Evolutionary conservation across 2,888 invertebrate species (phyloP).

Genomic region (Adela reaumurella): DNA sequence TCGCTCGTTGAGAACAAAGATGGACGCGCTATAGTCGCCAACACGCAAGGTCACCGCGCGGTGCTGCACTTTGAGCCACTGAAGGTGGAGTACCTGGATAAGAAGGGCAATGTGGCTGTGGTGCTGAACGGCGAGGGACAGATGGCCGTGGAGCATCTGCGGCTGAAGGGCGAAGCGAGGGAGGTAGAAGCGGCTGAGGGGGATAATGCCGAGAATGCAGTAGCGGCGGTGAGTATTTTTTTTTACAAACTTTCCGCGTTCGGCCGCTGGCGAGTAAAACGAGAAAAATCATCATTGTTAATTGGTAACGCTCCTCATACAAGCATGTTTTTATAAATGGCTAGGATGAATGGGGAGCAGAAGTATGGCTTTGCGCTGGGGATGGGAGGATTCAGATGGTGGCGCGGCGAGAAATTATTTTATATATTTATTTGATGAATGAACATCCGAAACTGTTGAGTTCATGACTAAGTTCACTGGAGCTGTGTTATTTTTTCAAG

Average conservation of each 20-base stretch:
- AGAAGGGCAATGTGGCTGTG: slow-evolving; percentile 66
- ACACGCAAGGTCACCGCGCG: slow-evolving; percentile 38
- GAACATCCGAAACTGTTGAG: too few relatives aligned
- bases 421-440: too few relatives aligned
- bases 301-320: too few relatives aligned
- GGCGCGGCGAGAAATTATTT: too few relatives aligned
- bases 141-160: slow-evolving; percentile 86
- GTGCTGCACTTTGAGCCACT: slow-evolving; percentile 75
- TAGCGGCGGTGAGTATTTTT: slow-evolving; percentile 25
- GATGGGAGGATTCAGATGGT: too few relatives aligned
- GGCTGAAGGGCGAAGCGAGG: slow-evolving; percentile 58
- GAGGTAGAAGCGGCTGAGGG: slow-evolving; percentile 26
- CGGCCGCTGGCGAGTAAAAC: too few relatives aligned
- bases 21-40: slow-evolving; percentile 27
- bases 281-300: too few relatives aligned
- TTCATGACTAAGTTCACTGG: too few relatives aligned
- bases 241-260: not conserved
- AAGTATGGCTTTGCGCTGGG: too few relatives aligned
- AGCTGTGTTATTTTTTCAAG: too few relatives aligned
- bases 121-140: slow-evolving; percentile 86
- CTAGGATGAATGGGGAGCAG: too few relatives aligned
- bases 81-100: slow-evolving; percentile 75
- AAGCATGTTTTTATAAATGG: too few relatives aligned
- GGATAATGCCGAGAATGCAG: slow-evolving; percentile 18
- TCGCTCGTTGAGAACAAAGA: slow-evolving; percentile 31